These are phyloP conservation scores for Nomada flava DNA, from an alignment of 2,888 invertebrate species.

Conservation along the genomic window DNA sequence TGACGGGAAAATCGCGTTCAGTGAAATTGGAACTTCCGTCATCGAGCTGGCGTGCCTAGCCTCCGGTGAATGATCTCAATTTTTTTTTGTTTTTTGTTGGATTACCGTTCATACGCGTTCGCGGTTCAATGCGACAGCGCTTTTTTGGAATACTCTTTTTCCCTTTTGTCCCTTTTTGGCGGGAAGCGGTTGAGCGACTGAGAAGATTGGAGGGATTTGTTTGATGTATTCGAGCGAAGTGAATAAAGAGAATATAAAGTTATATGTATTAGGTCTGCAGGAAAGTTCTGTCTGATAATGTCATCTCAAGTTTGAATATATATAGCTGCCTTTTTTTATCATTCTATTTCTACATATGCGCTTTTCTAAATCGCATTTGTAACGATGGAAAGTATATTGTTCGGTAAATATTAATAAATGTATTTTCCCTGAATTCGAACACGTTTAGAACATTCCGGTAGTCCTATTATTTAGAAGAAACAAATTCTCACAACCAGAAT, in stretches of 20 bases:
- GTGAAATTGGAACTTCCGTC: constrained; percentile 36
- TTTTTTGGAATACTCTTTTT: neutral
- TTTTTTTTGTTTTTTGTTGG: neutral
- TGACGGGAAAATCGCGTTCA: constrained; percentile 25
- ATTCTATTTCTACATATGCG: no score
- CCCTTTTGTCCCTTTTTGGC: neutral
- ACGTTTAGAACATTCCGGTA: no score
- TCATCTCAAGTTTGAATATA: no score
- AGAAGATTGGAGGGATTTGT: constrained; percentile 1
- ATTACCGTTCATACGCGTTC: constrained; percentile 11
- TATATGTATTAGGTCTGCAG: no score
- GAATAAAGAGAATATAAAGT: neutral
- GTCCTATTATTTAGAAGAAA: no score
- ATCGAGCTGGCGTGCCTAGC: neutral
- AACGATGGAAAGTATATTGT: no score
- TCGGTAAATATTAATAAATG: no score
- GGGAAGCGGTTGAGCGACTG: neutral
- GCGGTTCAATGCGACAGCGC: neutral
- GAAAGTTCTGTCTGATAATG: no score
- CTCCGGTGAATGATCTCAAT: constrained; percentile 32
- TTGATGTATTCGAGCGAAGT: neutral
- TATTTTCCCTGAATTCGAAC: no score
- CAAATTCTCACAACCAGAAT: no score
- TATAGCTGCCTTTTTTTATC: no score
- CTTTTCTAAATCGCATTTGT: no score